Base-by-base conservation (phyloP, 2,113 vertebrate species). In the Tachycineta bicolor region DNA sequence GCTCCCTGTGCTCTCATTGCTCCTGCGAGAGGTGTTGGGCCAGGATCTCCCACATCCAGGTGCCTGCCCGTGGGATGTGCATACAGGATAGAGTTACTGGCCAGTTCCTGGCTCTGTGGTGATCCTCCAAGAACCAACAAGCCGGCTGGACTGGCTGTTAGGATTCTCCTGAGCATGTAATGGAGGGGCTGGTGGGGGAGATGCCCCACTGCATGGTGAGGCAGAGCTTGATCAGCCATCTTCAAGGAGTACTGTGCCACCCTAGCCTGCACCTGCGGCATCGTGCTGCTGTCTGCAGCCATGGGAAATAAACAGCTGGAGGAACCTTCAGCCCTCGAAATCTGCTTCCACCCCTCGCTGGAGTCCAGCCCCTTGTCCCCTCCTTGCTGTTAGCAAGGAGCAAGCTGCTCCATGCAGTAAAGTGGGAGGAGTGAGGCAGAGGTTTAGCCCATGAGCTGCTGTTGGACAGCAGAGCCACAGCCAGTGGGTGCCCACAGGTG, bases 11-110 rank as follows among this genome's bases (percentile, higher is more conserved):
- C 16, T 21, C 55, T 20, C 14, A 9, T 9, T 10, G 5, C 33
- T 69, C 21, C 19, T 37, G 16, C 0, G 0, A 69, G 53, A 13
- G 16, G 18, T 14, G 19, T 49, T 47, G 55, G 14, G 26, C 46
- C 2, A 3, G 69, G 46, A 39, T 59, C 17, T 33, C 19, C n/a
- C 2, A 1, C 12, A 17, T 15, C 16, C 0, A 0, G 6, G 14
- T 59, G 29, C 41, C 29, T 62, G 31, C 29, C 69, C 25, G 6
- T 33, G 53, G 49, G 58, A 14, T 46, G 5, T 23, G 20, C 60
- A 64, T 34, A 23, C 6, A 73, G 70, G 39, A 50, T 12, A n/a
- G 43, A 2, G 0, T 62, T 60, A 29, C 69, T 85, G 52, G 6
- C 43, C 78, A 2, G 0, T 62, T 60, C 33, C 69, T 85, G 52